Conservation (phyloP, 2,113 vertebrate genomes). For the Nannospalax galili region DNA sequence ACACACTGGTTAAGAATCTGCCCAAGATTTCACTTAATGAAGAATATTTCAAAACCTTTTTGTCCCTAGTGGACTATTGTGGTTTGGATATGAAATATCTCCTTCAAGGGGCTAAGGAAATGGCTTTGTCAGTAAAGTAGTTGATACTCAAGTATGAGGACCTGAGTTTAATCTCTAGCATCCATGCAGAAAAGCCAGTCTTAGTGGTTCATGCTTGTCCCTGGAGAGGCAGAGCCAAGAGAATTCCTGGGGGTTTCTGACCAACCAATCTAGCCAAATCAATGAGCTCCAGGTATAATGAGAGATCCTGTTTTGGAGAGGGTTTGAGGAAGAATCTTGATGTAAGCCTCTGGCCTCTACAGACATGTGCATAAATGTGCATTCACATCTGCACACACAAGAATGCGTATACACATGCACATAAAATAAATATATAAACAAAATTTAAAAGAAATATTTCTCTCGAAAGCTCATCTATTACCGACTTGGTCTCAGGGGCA, state of each 20-base stretch:
- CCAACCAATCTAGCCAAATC: background rate
- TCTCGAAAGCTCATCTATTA: background rate
- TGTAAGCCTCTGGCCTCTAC: background rate
- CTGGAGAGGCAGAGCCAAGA: background rate
- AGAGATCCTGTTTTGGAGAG: background rate
- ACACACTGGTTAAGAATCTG: background rate
- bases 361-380: background rate
- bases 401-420: background rate
- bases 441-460: background rate
- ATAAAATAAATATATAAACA: background rate
- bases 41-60: background rate
- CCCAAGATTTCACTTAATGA: background rate
- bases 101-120: too few relatives aligned
- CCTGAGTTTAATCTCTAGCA: background rate
- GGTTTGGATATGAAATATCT: background rate
- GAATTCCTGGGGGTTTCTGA: background rate
- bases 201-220: background rate
- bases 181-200: background rate
- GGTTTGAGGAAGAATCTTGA: background rate
- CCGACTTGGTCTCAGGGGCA: background rate
- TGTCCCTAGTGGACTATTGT: background rate
- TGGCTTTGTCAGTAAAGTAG: background rate
- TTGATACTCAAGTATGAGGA: background rate
- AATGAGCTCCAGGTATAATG: background rate
- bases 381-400: background rate